Conservation (phyloP, 2,888 invertebrate genomes). For the Dioctria linearis region DNA sequence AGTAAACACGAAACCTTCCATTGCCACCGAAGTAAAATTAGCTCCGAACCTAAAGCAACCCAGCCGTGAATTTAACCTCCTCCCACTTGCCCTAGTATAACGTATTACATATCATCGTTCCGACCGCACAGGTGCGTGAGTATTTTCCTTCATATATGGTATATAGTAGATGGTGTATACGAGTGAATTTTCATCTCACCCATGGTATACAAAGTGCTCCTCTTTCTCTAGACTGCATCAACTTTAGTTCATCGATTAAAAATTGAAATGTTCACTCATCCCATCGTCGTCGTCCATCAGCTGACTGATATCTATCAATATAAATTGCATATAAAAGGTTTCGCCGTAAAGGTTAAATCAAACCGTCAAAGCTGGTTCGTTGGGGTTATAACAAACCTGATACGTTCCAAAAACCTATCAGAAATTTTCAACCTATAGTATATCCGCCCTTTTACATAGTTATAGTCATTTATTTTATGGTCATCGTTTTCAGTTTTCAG, state of each 20-base stretch:
- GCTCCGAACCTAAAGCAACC: constrained; percentile 32
- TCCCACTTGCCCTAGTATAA: constrained; percentile 21
- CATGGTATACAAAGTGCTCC: too few relatives aligned
- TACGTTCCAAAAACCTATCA: background rate
- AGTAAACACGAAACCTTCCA: constrained; percentile 52
- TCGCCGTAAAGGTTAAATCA: background rate
- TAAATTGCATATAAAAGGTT: constrained; percentile 24
- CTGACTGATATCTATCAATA: constrained; percentile 18
- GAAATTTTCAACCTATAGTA: too few relatives aligned
- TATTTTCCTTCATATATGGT: constrained; percentile 7
- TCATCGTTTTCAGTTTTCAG: constrained; percentile 17
- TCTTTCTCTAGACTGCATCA: constrained; percentile 10
- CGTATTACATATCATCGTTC: constrained; percentile 17
- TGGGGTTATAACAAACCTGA: background rate
- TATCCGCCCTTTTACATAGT: background rate
- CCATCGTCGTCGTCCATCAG: background rate
- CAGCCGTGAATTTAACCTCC: constrained; percentile 22
- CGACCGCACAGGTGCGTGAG: constrained; percentile 43
- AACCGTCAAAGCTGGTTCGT: constrained; percentile 15
- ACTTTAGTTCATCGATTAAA: constrained; percentile 40
- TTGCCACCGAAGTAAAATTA: constrained; percentile 35
- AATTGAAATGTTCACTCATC: constrained; percentile 33
- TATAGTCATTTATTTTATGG: constrained; percentile 13
- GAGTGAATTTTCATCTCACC: too few relatives aligned
- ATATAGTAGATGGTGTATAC: background rate